Evolutionary conservation across 2,888 invertebrate genomes (phyloP).

Genomic region (Caenorhabditis sp.): DNA sequence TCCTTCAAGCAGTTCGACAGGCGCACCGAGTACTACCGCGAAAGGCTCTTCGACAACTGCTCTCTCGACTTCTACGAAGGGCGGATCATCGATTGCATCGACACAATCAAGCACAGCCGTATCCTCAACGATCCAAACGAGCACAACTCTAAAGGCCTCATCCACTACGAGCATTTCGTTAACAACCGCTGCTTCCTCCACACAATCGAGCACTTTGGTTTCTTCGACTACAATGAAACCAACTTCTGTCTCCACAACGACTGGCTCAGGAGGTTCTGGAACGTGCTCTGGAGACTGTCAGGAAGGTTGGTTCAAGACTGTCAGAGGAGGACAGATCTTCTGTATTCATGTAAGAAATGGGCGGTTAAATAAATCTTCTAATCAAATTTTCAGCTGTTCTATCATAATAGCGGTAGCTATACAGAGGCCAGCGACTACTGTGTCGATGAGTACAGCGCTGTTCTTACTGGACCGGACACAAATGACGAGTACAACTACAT

Average conservation of each 20-base stretch:
- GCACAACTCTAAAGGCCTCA: too few relatives aligned
- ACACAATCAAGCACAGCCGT: not conserved
- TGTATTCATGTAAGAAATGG: conserved; percentile 15
- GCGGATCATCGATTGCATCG: too few relatives aligned
- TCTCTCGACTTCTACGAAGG: too few relatives aligned
- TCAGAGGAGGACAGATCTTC: conserved; percentile 3
- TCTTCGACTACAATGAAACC: too few relatives aligned
- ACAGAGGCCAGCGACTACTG: conserved; percentile 18
- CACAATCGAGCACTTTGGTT: too few relatives aligned
- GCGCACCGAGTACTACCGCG: not conserved
- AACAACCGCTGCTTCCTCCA: too few relatives aligned
- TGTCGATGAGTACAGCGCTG: not conserved
- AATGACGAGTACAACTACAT: conserved; percentile 24
- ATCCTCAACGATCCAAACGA: too few relatives aligned
- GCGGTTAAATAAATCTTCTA: too few relatives aligned
- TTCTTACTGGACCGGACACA: conserved; percentile 16
- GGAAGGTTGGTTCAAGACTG: conserved; percentile 18
- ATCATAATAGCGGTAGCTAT: conserved; percentile 10
- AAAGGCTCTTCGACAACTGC: not conserved
- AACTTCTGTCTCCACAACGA: not conserved
- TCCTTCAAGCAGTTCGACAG: not conserved
- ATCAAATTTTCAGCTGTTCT: conserved; percentile 14
- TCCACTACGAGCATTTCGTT: too few relatives aligned
- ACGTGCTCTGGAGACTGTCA: conserved; percentile 5
- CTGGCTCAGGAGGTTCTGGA: not conserved